phyloP scores from a whole-genome alignment of 1,140 invertebrate genomes.

The Ericerus pela region DNA sequence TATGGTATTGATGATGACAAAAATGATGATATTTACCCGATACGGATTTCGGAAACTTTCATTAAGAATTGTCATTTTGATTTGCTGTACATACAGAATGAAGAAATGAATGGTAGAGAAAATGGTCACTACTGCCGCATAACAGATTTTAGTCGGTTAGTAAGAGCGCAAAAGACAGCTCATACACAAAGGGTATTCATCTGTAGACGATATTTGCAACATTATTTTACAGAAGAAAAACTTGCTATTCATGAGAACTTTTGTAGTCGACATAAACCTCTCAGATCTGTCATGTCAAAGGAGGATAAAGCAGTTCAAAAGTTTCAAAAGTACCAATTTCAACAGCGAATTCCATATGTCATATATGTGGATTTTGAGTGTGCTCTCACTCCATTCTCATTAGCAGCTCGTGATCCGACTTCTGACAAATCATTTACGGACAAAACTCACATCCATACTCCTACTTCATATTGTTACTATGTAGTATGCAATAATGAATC shows the following conservation, averaged over 20 bases:
- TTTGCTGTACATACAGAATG: background rate
- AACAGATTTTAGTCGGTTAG: background rate
- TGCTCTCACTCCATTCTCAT: background rate
- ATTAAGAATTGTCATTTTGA: background rate
- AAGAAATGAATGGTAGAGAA: no score
- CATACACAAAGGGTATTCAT: background rate
- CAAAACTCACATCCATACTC: background rate
- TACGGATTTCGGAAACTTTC: background rate
- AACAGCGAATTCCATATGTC: background rate
- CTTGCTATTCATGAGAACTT: background rate
- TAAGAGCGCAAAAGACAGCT: background rate
- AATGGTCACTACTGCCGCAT: background rate
- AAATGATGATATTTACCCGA: background rate
- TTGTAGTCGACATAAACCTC: background rate
- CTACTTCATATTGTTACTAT: background rate
- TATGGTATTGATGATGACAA: background rate
- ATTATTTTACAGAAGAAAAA: background rate
- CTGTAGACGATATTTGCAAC: background rate
- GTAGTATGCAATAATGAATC: background rate
- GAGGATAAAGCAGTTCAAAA: background rate
- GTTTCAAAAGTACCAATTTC: background rate
- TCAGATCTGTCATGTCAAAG: background rate
- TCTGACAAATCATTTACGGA: background rate
- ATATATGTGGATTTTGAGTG: conserved; percentile 13
- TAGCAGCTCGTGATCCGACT: background rate